Base-by-base conservation (phyloP, 2,113 vertebrate genomes). In the Leptocoma aspasia region DNA sequence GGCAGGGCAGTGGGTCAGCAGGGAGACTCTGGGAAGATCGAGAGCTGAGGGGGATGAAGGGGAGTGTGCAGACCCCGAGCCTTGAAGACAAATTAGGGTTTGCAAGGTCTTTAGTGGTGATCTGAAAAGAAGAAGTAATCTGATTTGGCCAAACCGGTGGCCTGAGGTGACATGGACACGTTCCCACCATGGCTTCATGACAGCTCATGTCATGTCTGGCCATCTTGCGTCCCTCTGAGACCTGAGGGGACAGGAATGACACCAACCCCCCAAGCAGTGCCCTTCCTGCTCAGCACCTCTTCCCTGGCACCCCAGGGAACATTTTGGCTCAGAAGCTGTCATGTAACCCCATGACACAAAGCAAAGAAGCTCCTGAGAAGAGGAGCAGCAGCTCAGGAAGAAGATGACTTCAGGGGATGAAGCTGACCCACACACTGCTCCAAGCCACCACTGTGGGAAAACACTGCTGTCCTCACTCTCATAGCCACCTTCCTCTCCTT, bases 31-130 rank as follows among this genome's bases (percentile, higher is more conserved):
- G 5, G 47, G 35, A 82, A 85, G 42, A 76, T 0, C 0, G 2
- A 78, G 20, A 66, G 30, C 30, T 59, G 18, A 0, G 0, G 18
- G 12, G 16, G 33, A 53, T 4, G 12, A 64, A 78, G 23, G 28
- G 53, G 30, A 78, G 21, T 1, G 2, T 2, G 1, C 1, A 4
- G 42, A 22, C 27, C 39, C 42, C 6, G 2, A 75, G 31, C 21
- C 31, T 41, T 57, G 45, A 76, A 72, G 59, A 45, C 49, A 89
- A 2, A 18, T 63, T 49, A 52, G 7, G 53, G 60, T 64, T 93
- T 86, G 50, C 44, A 77, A 76, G 52, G 39, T 81, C 69, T 42
- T 41, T 15, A 75, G 39, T 0, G 4, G 39, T 5, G 9, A 68
- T 60, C n/a, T 75, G 24, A 81, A 80, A 71, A 81, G 39, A 47